These are phyloP conservation scores for Schizaphis graminum DNA, from an alignment of 2,888 invertebrate genomes.

Conservation along the genomic window DNA sequence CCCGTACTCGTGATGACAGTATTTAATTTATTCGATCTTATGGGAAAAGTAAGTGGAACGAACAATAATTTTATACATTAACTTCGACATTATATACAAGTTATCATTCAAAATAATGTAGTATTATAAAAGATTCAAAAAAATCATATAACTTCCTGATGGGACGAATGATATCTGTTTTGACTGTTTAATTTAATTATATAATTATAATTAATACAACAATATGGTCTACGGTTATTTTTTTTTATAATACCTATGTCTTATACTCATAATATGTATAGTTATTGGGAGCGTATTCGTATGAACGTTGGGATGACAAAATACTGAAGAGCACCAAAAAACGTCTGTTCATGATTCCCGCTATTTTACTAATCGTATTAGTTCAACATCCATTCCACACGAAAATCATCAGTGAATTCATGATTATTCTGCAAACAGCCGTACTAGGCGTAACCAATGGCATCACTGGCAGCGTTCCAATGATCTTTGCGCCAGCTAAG, in stretches of 20 bases:
- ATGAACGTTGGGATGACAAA: slow-evolving; percentile 54
- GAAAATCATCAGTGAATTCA: slow-evolving; percentile 49
- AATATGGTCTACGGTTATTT: no score
- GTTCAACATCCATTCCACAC: slow-evolving; percentile 61
- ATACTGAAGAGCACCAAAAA: slow-evolving; percentile 25
- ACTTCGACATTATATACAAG: background rate
- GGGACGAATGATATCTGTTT: background rate
- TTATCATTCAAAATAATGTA: background rate
- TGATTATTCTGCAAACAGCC: slow-evolving; percentile 48
- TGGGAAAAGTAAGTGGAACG: slow-evolving; percentile 79
- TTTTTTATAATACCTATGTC: background rate
- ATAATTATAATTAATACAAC: background rate
- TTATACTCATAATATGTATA: background rate
- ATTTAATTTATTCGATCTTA: slow-evolving; percentile 88
- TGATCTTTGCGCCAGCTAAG: slow-evolving; percentile 90
- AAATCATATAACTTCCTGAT: background rate
- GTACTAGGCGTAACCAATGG: slow-evolving; percentile 88
- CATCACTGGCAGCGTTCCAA: slow-evolving; percentile 90
- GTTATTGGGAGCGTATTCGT: slow-evolving; percentile 44
- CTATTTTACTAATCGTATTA: slow-evolving; percentile 41
- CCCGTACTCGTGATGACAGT: slow-evolving; percentile 91
- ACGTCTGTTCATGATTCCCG: slow-evolving; percentile 54
- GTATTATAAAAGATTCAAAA: background rate
- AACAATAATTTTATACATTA: background rate
- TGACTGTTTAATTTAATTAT: background rate